Percentiles rank a stretch among this genome's conserved stretches.
Evolutionary conservation across 2,888 invertebrate species (phyloP).

Genomic region (Nomada fabriciana): DNA sequence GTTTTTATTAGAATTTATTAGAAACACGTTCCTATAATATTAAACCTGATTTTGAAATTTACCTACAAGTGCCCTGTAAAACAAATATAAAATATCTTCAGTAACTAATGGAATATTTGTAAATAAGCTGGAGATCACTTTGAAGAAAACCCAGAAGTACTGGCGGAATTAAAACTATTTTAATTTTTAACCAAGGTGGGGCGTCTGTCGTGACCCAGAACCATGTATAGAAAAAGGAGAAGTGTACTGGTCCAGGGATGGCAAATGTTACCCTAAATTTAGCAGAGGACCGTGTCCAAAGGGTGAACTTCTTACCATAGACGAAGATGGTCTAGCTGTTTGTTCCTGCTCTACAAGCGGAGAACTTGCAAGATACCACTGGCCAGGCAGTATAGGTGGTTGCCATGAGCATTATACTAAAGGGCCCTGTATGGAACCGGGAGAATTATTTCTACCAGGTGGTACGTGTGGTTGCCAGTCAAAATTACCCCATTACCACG

Average conservation of each 20-base stretch:
- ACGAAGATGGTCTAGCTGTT: conserved; percentile 87
- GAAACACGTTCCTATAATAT: no score
- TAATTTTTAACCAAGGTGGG: conserved; percentile 88
- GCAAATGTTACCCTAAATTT: conserved; percentile 90
- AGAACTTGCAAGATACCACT: conserved; percentile 86
- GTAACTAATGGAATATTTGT: no score
- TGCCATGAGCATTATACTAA: conserved; percentile 91
- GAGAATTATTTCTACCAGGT: conserved; percentile 91
- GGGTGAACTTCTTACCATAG: conserved; percentile 89
- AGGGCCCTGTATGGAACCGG: conserved; percentile 91
- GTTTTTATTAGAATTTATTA: no score
- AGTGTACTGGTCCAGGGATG: conserved; percentile 91
- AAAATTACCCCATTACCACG: conserved; percentile 91
- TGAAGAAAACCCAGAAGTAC: no score
- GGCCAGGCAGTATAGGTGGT: conserved; percentile 87
- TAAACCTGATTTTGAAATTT: no score
- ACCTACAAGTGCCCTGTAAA: no score
- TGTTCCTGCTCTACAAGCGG: conserved; percentile 88
- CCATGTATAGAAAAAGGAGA: conserved; percentile 88
- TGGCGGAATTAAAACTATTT: neutral
- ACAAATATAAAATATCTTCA: no score
- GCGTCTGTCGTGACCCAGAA: conserved; percentile 89
- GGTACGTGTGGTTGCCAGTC: conserved; percentile 90
- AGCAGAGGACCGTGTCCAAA: conserved; percentile 91
- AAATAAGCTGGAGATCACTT: no score